These are phyloP conservation scores for Ganaspis sp. DNA, from an alignment of 1,140 invertebrate species.

Conservation along the genomic window DNA sequence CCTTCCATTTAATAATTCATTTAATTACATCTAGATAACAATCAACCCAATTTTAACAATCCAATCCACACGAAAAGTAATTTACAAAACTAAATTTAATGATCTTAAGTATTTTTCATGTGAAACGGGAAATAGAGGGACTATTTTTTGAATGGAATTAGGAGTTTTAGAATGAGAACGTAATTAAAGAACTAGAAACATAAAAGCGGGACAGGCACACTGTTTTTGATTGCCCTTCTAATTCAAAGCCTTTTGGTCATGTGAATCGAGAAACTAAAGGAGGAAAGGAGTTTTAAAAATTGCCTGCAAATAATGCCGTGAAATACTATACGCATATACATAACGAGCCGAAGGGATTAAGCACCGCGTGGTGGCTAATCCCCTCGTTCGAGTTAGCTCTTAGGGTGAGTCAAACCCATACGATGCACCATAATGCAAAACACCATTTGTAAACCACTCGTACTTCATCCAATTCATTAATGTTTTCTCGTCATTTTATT, in stretches of 20 bases:
- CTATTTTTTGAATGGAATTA: background rate
- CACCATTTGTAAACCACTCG: conserved; percentile 26
- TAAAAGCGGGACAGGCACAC: background rate
- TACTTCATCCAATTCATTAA: conserved; percentile 17
- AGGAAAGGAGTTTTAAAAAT: conserved; percentile 2
- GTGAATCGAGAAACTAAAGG: conserved; percentile 14
- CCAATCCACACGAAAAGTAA: too few relatives aligned
- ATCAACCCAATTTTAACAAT: too few relatives aligned
- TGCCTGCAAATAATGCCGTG: conserved; percentile 38
- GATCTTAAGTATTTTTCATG: too few relatives aligned
- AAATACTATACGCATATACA: conserved; percentile 43
- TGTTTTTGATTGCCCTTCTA: conserved; percentile 20
- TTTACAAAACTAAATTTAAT: too few relatives aligned
- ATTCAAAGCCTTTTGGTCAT: background rate
- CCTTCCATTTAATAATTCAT: too few relatives aligned
- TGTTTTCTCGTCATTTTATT: background rate
- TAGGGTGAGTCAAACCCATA: conserved; percentile 22
- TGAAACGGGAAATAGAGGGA: too few relatives aligned
- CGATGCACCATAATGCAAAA: conserved; percentile 25
- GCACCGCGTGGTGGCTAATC: conserved; percentile 40
- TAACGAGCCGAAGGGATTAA: conserved; percentile 44
- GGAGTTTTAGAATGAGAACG: background rate
- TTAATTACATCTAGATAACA: too few relatives aligned
- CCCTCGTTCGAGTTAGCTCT: conserved; percentile 29
- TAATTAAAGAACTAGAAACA: conserved; percentile 19